phyloP scores from a whole-genome alignment of 1,140 invertebrate species.

The Vanessa tameamea region DNA sequence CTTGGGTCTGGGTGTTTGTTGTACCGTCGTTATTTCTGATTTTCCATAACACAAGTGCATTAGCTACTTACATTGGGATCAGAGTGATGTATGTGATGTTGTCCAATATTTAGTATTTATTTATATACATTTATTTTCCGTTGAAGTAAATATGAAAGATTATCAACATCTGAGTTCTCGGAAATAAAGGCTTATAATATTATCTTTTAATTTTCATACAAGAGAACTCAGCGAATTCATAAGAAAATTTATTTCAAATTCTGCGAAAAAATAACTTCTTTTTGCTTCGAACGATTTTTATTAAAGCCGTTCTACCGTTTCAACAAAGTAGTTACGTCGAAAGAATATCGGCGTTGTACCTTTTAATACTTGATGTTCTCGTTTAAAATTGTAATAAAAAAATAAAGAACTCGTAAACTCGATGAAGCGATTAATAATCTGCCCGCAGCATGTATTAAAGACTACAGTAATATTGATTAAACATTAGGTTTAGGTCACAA shows the following conservation, averaged over 20 bases:
- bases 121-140: not conserved
- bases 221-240: not conserved
- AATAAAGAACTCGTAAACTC: not conserved
- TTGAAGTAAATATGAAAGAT: too few species aligned
- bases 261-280: too few species aligned
- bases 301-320: not conserved
- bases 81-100: too few species aligned
- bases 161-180: too few species aligned
- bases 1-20: too few species aligned
- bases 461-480: slow-evolving; percentile 2
- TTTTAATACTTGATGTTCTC: slow-evolving; percentile 9
- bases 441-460: slow-evolving; percentile 1
- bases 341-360: not conserved
- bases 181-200: too few species aligned
- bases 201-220: too few species aligned
- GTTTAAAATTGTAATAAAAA: slow-evolving; percentile 16
- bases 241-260: not conserved
- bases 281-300: not conserved
- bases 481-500: slow-evolving; percentile 1
- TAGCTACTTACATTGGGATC: too few species aligned
- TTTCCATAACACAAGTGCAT: too few species aligned
- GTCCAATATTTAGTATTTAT: too few species aligned
- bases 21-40: too few species aligned
- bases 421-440: slow-evolving; percentile 18
- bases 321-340: not conserved